Percentiles rank a stretch among this genome's conserved stretches.
These are phyloP conservation scores for Sphenopsis melanotis DNA, from an alignment of 2,797 vertebrate genomes.

Conservation along the genomic window DNA sequence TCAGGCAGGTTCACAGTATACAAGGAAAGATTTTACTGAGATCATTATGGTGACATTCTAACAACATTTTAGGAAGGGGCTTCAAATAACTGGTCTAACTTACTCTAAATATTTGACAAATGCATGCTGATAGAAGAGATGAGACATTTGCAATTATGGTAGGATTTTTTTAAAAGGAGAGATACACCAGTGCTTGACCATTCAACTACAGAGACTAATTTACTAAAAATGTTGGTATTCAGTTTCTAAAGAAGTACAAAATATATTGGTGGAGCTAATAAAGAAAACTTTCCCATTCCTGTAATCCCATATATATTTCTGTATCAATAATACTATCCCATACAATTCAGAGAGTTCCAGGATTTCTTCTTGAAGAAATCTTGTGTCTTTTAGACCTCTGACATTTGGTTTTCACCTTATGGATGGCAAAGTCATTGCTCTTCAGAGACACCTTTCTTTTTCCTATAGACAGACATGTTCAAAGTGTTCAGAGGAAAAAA, in stretches of 20 bases:
- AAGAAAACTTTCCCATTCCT: background rate
- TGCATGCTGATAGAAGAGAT: background rate
- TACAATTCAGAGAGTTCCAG: background rate
- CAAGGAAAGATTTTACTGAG: background rate
- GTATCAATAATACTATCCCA: background rate
- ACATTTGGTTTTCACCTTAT: background rate
- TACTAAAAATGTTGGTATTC: background rate
- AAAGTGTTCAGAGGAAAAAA: background rate
- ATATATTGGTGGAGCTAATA: background rate
- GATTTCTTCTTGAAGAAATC: background rate
- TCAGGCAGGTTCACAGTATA: background rate
- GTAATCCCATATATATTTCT: background rate
- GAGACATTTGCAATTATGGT: background rate
- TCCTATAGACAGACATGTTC: background rate
- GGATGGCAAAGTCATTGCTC: background rate
- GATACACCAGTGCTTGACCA: background rate
- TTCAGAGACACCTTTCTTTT: background rate
- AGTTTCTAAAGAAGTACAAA: background rate
- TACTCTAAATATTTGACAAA: background rate
- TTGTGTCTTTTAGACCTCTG: background rate
- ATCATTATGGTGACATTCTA: background rate
- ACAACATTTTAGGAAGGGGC: background rate
- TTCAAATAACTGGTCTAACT: background rate
- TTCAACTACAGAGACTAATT: background rate
- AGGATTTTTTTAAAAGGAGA: background rate